These are phyloP conservation scores for Salvator merianae DNA, from an alignment of 2,113 vertebrate genomes.

Conservation along the genomic window DNA sequence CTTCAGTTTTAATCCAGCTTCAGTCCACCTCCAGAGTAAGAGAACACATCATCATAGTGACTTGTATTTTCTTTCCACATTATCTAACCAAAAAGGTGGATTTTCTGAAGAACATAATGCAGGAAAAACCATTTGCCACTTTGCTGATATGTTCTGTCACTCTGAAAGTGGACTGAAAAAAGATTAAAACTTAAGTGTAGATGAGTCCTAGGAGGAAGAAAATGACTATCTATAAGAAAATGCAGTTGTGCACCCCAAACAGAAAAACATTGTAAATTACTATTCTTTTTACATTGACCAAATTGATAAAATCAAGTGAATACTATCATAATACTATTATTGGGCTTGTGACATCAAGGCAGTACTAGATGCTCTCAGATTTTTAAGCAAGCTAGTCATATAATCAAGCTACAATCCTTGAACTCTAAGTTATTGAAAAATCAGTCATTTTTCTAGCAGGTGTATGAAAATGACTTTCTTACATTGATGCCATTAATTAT, in stretches of 20 bases:
- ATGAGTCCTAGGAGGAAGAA: too few species aligned
- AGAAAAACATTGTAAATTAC: background rate
- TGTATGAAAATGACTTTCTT: slow-evolving; percentile 14
- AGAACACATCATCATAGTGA: too few species aligned
- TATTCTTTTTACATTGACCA: background rate
- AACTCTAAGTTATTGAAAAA: background rate
- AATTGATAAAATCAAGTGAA: background rate
- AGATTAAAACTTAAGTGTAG: too few species aligned
- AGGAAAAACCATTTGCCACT: too few species aligned
- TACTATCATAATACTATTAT: background rate
- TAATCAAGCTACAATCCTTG: background rate
- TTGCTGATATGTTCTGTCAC: too few species aligned
- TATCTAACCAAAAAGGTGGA: too few species aligned
- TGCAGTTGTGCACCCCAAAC: background rate
- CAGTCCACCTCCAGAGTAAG: too few species aligned
- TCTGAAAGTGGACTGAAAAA: too few species aligned
- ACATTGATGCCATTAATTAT: background rate
- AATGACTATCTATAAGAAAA: background rate
- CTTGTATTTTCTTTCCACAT: too few species aligned
- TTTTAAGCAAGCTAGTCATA: background rate
- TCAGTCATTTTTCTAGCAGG: background rate
- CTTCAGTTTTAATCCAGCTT: too few species aligned
- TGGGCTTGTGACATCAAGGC: background rate
- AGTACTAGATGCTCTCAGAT: background rate
- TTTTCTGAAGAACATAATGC: too few species aligned